Evolutionary conservation across 2,113 vertebrate species (phyloP).

Genomic region (Chamaea fasciata): DNA sequence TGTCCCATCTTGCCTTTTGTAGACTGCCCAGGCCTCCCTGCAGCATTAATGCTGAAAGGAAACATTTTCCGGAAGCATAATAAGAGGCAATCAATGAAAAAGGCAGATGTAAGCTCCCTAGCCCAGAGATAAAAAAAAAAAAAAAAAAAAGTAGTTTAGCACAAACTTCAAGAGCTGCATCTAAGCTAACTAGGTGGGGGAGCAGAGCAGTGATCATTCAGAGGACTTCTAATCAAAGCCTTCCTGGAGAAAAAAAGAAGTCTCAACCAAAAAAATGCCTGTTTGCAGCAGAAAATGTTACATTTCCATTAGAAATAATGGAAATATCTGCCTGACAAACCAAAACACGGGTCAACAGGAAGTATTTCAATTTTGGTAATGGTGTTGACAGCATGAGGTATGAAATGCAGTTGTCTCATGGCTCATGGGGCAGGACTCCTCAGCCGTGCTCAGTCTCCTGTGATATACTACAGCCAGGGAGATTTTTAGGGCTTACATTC

Average conservation of each 20-base stretch:
- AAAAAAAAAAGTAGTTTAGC: background rate
- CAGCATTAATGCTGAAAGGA: background rate
- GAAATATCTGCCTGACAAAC: background rate
- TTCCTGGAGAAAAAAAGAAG: background rate
- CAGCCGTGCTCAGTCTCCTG: background rate
- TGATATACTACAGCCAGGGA: background rate
- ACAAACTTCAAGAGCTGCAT: background rate
- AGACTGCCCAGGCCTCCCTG: background rate
- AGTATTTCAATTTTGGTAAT: background rate
- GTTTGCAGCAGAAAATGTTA: background rate
- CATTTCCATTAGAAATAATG: background rate
- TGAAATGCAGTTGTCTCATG: background rate
- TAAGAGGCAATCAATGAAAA: background rate
- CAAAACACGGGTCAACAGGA: background rate
- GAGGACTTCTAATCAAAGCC: background rate
- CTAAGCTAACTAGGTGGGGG: background rate
- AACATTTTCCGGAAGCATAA: background rate
- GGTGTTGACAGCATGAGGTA: background rate
- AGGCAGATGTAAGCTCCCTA: background rate
- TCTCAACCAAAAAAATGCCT: background rate
- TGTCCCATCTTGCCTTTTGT: background rate
- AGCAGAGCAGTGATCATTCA: background rate
- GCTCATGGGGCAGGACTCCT: no score
- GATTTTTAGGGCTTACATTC: background rate
- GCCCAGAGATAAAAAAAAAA: background rate